phyloP scores from a whole-genome alignment of 1,140 invertebrate genomes.

The Drosophila jambulina region DNA sequence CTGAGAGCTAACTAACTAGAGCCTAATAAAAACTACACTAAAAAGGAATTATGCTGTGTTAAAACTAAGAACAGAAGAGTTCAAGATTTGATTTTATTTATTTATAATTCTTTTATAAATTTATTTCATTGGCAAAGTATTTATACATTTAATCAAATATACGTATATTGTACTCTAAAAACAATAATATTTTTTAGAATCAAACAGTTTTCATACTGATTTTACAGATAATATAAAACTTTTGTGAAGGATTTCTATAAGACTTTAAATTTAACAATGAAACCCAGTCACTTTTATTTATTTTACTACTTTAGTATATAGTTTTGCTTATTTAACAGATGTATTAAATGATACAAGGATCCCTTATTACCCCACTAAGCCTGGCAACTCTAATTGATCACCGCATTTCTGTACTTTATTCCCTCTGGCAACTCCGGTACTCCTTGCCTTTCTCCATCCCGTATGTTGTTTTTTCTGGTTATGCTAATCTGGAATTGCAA shows the following conservation, averaged over 20 bases:
- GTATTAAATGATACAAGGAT: neutral
- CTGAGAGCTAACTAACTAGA: neutral
- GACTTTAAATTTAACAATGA: too few species aligned
- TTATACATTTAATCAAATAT: neutral
- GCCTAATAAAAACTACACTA: neutral
- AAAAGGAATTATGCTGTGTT: neutral
- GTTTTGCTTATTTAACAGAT: too few species aligned
- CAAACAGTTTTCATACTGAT: too few species aligned
- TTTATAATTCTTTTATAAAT: neutral
- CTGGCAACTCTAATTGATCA: slow-evolving; percentile 6
- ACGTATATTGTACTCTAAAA: too few species aligned
- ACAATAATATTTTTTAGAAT: neutral
- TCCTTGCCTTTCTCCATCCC: slow-evolving; percentile 30
- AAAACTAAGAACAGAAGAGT: neutral
- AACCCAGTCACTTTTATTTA: neutral
- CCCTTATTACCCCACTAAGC: slow-evolving; percentile 2
- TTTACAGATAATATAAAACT: too few species aligned
- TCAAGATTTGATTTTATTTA: neutral
- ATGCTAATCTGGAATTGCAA: slow-evolving; percentile 52
- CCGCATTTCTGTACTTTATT: slow-evolving; percentile 14
- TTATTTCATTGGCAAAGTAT: neutral
- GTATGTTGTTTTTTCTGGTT: slow-evolving; percentile 36
- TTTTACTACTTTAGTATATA: too few species aligned
- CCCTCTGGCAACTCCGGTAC: slow-evolving; percentile 1
- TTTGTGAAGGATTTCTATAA: too few species aligned